A percentile compares a stretch with the other conserved stretches of the same genome.
Evolutionary conservation across 2,113 vertebrate species (phyloP).

Genomic region (Hippocampus barbouri): DNA sequence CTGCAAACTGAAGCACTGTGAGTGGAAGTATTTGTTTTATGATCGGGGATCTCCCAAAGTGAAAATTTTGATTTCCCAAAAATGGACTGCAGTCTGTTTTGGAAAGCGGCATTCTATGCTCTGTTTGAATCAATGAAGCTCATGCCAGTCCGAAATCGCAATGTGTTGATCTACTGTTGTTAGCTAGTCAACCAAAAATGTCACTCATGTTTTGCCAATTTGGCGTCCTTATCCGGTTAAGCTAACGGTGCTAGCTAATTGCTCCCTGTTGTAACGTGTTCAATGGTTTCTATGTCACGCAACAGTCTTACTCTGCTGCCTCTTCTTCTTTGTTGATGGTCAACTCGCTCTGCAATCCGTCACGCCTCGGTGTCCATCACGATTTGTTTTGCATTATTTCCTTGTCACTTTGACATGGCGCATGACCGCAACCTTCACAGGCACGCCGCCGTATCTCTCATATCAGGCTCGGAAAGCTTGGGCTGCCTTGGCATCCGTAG

Average conservation of each 20-base stretch:
- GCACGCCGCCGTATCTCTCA: background rate
- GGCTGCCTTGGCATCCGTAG: background rate
- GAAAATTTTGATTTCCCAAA: too few species aligned
- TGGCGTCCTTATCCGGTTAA: too few species aligned
- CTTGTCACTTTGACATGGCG: background rate
- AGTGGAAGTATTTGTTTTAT: constrained; percentile 61
- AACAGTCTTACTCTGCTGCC: background rate
- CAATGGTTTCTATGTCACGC: background rate
- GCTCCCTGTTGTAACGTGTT: too few species aligned
- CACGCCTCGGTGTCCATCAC: background rate
- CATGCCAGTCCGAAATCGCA: too few species aligned
- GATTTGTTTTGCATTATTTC: background rate
- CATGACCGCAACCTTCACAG: background rate
- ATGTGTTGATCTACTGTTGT: too few species aligned
- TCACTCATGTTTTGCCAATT: too few species aligned
- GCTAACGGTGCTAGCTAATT: too few species aligned
- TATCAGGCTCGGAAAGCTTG: background rate
- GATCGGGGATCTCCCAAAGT: too few species aligned
- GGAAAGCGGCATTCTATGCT: too few species aligned
- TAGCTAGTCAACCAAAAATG: too few species aligned
- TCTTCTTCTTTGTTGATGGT: background rate
- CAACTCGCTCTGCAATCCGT: background rate
- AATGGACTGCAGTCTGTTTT: too few species aligned
- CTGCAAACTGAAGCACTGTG: constrained; percentile 88
- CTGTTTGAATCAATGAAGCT: too few species aligned